A percentile compares a stretch with the other conserved stretches of the same genome.
Conservation (phyloP, 2,888 invertebrate genomes). For the Asteroscopus sphinx region DNA sequence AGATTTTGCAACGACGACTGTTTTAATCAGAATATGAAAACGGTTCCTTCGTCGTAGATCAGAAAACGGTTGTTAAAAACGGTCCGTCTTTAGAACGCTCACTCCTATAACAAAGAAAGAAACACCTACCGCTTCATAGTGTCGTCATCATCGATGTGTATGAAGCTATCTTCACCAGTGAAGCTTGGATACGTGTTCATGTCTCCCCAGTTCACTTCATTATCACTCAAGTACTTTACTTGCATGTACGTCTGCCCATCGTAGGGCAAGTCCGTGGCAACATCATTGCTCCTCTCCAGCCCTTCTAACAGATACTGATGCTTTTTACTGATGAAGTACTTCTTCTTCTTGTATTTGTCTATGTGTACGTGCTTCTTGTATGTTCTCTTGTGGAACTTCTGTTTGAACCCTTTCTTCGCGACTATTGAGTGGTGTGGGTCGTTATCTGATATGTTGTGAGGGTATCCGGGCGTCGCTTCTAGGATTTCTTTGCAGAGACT, state of each 20-base stretch:
- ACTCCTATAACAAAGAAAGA: neutral
- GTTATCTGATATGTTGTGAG: conserved; percentile 71
- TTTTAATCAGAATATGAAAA: no score
- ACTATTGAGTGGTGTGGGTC: conserved; percentile 80
- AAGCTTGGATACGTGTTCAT: conserved; percentile 92
- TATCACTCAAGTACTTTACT: conserved; percentile 83
- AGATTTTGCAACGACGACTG: no score
- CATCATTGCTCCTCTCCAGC: conserved; percentile 72
- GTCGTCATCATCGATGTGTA: conserved; percentile 96
- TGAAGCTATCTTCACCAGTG: conserved; percentile 95
- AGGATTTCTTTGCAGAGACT: conserved; percentile 75
- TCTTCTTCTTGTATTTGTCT: conserved; percentile 77
- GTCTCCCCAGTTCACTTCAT: conserved; percentile 84
- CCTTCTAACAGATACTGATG: conserved; percentile 56
- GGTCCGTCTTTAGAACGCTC: no score
- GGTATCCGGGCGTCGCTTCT: conserved; percentile 68
- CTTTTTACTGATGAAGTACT: conserved; percentile 75
- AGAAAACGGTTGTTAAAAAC: no score
- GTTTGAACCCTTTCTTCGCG: conserved; percentile 81
- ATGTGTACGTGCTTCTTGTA: conserved; percentile 73
- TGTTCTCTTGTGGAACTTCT: conserved; percentile 75
- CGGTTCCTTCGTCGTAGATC: no score
- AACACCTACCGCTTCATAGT: conserved; percentile 93
- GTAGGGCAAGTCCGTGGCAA: conserved; percentile 65
- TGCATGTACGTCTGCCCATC: conserved; percentile 86